Evolutionary conservation across 2,797 vertebrate genomes (phyloP).

Genomic region (Gallirallus australis): DNA sequence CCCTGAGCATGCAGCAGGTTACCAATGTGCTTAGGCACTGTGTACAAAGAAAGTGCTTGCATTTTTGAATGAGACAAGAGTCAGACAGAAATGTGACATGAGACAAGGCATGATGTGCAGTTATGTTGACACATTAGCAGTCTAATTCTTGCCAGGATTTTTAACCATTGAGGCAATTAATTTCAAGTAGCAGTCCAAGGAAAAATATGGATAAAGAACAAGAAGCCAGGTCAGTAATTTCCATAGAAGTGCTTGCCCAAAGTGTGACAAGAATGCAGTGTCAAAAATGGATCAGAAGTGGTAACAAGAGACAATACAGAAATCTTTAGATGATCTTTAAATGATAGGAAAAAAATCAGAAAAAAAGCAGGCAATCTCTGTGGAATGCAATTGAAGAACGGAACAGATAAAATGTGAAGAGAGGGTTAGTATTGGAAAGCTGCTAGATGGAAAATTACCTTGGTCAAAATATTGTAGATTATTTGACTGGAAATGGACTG

Average conservation of each 20-base stretch:
- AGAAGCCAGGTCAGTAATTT: not conserved
- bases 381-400: not conserved
- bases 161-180: not conserved
- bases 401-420: not conserved
- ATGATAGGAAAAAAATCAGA: not conserved
- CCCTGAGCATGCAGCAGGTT: not conserved
- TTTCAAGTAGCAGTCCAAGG: not conserved
- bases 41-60: not conserved
- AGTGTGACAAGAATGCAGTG: not conserved
- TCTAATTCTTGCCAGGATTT: not conserved
- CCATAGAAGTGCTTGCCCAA: not conserved
- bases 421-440: not conserved
- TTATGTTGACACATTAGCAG: not conserved
- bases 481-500: not conserved
- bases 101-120: not conserved
- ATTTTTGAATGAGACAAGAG: not conserved
- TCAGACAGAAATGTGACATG: not conserved
- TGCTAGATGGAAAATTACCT: not conserved
- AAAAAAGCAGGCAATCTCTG: not conserved
- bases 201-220: not conserved
- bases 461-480: not conserved
- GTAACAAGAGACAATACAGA: not conserved
- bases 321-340: not conserved
- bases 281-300: not conserved
- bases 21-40: not conserved